These are phyloP conservation scores for Oscheius sp. DNA, from an alignment of 2,888 invertebrate genomes.

Conservation along the genomic window DNA sequence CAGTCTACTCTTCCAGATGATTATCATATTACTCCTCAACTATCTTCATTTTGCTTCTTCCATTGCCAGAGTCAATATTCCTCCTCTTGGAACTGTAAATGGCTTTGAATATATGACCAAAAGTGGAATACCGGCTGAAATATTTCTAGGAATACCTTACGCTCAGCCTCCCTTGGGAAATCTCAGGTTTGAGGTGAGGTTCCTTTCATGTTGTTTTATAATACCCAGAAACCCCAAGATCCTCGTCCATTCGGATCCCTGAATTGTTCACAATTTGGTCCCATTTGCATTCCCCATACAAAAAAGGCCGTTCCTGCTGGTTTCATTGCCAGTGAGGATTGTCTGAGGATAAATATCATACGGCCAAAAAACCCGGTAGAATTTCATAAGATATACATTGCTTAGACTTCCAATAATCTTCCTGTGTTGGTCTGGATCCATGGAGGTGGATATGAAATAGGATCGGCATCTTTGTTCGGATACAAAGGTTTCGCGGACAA, in stretches of 20 bases:
- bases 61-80: not conserved
- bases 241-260: not conserved
- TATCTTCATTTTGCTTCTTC: not conserved
- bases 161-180: conserved; percentile 24
- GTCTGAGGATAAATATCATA: conserved; percentile 26
- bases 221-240: conserved; percentile 22
- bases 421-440: conserved; percentile 95
- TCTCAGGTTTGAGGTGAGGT: conserved; percentile 24
- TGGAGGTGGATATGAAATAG: conserved; percentile 88
- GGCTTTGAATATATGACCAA: conserved; percentile 23
- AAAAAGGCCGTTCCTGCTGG: not conserved
- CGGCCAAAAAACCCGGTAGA: conserved; percentile 11
- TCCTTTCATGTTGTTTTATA: not conserved
- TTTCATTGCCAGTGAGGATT: conserved; percentile 8
- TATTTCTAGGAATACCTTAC: conserved; percentile 22
- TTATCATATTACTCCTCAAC: not conserved
- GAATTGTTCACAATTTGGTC: conserved; percentile 17
- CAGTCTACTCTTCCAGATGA: not conserved
- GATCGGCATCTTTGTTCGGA: conserved; percentile 70
- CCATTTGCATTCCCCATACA: conserved; percentile 16
- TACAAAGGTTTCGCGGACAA: conserved; percentile 22
- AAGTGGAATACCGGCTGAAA: not conserved
- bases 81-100: conserved; percentile 18
- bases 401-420: conserved; percentile 72
- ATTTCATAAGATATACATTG: not conserved